Evolutionary conservation across 2,888 invertebrate species (phyloP).

Genomic region (Phengaris alcon): DNA sequence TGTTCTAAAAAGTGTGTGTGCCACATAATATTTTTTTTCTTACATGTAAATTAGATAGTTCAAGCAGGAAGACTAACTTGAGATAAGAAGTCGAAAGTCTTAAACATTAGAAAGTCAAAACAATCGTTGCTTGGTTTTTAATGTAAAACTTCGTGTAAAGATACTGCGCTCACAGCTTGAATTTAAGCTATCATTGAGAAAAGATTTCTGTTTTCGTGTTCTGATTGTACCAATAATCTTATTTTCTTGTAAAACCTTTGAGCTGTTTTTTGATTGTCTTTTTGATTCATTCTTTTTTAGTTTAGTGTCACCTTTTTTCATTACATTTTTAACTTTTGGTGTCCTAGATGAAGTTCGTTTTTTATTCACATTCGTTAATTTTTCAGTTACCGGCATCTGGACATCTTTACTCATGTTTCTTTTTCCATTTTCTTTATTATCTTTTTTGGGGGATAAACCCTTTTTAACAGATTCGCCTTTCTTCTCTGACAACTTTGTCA

Average conservation of each 20-base stretch:
- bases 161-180: constrained; percentile 14
- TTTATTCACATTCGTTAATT: background rate
- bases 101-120: background rate
- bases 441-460: background rate
- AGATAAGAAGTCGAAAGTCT: background rate
- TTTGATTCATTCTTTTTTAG: background rate
- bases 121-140: constrained; percentile 20
- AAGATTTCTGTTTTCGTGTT: constrained; percentile 8
- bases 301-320: background rate
- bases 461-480: background rate
- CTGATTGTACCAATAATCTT: constrained; percentile 5
- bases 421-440: background rate
- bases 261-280: background rate
- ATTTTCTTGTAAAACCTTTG: constrained; percentile 1
- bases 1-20: too few species aligned
- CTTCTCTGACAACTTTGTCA: background rate
- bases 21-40: too few species aligned
- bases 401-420: background rate
- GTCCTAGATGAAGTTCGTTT: background rate
- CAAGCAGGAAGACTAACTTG: too few species aligned
- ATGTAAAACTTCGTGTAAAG: constrained; percentile 15
- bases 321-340: background rate
- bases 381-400: background rate
- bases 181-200: constrained; percentile 17
- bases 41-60: too few species aligned